A percentile compares a stretch with the other conserved stretches of the same genome.
These are phyloP conservation scores for Amphipoea lucens DNA, from an alignment of 2,888 invertebrate species.

Conservation along the genomic window DNA sequence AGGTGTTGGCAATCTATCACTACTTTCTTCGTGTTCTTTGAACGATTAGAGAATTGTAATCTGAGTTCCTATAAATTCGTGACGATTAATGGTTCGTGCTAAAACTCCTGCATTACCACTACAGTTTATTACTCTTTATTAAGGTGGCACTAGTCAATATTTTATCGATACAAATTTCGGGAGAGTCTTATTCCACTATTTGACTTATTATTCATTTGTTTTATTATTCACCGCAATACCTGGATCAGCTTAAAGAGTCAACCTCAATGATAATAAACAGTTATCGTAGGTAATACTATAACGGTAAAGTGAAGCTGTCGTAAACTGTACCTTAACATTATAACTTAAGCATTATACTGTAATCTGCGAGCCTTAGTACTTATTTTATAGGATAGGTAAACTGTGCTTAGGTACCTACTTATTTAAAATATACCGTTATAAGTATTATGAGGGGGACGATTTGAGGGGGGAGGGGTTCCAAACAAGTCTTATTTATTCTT, in stretches of 20 bases:
- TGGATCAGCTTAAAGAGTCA: not conserved
- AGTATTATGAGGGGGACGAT: not conserved
- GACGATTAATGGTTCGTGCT: not conserved
- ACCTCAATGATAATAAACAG: not conserved
- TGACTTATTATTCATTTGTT: too few relatives aligned
- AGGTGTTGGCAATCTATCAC: conserved; percentile 14
- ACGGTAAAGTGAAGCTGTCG: conserved; percentile 9
- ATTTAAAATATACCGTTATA: conserved; percentile 8
- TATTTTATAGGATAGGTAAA: conserved; percentile 5
- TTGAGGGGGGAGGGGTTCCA: too few relatives aligned
- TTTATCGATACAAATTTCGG: too few relatives aligned
- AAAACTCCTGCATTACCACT: not conserved
- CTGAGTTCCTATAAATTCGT: not conserved
- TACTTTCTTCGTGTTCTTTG: conserved; percentile 34
- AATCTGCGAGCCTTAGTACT: not conserved
- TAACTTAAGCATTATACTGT: not conserved
- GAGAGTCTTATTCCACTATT: too few relatives aligned
- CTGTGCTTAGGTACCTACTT: not conserved
- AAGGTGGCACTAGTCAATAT: too few relatives aligned
- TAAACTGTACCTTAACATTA: conserved; percentile 4
- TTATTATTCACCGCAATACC: not conserved
- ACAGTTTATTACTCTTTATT: too few relatives aligned
- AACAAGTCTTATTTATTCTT: too few relatives aligned
- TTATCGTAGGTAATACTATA: conserved; percentile 12
- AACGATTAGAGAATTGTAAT: conserved; percentile 6